Percentiles rank a stretch among this genome's conserved stretches.
Evolutionary conservation across 2,113 vertebrate species (phyloP).

Genomic region (Paedocypris sp.): DNA sequence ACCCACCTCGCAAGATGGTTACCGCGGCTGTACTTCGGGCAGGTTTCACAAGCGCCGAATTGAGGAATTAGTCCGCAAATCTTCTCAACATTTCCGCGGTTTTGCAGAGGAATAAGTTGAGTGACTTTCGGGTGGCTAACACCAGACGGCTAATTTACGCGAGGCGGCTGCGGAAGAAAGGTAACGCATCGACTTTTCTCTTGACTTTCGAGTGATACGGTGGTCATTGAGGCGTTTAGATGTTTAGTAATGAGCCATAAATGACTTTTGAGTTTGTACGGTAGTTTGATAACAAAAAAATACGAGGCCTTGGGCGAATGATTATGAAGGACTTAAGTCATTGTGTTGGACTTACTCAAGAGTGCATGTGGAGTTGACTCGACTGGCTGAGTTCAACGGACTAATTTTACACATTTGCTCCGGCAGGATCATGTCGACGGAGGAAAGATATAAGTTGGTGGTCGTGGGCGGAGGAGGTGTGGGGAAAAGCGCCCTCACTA

Average conservation of each 20-base stretch:
- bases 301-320: background rate
- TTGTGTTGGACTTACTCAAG: too few species aligned
- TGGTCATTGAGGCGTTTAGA: too few species aligned
- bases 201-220: background rate
- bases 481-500: slow-evolving; percentile 86
- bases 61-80: background rate
- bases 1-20: background rate
- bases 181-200: slow-evolving; percentile 4
- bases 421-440: slow-evolving; percentile 48
- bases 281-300: too few species aligned
- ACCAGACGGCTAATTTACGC: slow-evolving; percentile 21
- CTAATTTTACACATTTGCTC: background rate
- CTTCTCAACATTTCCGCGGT: background rate
- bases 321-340: background rate
- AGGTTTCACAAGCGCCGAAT: background rate
- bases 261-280: too few species aligned
- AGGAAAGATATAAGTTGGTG: slow-evolving; percentile 83
- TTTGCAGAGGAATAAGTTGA: slow-evolving; percentile 21
- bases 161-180: slow-evolving; percentile 41
- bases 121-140: slow-evolving; percentile 33
- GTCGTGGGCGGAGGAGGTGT: slow-evolving; percentile 89
- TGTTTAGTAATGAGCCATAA: too few species aligned
- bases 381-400: background rate
- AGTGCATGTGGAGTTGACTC: background rate
- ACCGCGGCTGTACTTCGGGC: background rate